Base-by-base conservation (phyloP, 2,888 invertebrate genomes). In the Gymnosoma rotundatum region DNA sequence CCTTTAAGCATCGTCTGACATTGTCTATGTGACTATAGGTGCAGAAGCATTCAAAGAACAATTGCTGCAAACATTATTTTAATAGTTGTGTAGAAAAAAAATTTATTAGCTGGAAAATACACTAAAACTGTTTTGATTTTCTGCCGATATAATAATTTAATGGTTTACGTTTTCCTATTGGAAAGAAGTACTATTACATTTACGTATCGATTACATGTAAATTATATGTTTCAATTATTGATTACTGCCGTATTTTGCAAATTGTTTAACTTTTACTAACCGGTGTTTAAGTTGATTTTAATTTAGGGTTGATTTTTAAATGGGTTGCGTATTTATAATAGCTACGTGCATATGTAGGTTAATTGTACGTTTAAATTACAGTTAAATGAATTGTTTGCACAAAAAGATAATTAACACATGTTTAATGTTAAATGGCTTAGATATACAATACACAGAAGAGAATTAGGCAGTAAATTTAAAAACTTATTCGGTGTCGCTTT, bases 1-100 rank as follows among this genome's bases (percentile, higher is more conserved):
- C 76, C 82, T 82, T 78, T 78, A 61, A 73, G 67, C 61, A 61
- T 58, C 73, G 21, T 60, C 79, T 73, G 54, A 60, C 58, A 60
- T 66, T 70, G 67, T 18, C 42, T 56, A 58, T 38, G 36, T 52
- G 52, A 42, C 56, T 70, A 72, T 18, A 78, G 56, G 63, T 66
- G 58, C 58, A 63, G 20, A 75, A 63, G 45, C 45, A 63, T 58
- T 64, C 16, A n/a, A 69, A 60, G 12, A 12, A 21, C 20, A 67
- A 54, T 80, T 80, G 54, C 54, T 54, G 32, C 61, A 67, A 54
- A 60, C 48, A 56, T 58, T 79, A 79, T 72, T 70, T 81, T 58
- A 81, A 81, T 64, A 70, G 61, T 50, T 75, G 75, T 45, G 42
- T 64, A 75, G 58, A 63, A 48, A 78, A 64, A 21, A 36, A 16